phyloP scores from a whole-genome alignment of 2,888 invertebrate species.

The Lamproptera curius region DNA sequence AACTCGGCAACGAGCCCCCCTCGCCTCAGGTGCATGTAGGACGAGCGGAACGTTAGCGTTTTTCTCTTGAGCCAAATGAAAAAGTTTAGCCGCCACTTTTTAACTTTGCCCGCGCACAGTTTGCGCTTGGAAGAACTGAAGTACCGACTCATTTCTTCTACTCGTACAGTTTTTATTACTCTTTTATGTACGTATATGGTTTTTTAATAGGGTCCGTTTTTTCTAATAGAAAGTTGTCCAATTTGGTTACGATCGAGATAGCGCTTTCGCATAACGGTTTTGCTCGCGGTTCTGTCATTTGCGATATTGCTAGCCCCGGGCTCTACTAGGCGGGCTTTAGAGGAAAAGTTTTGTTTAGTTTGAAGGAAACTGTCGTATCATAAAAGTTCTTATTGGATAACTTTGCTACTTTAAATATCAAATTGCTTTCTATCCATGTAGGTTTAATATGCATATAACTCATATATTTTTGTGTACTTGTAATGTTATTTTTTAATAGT shows the following conservation, averaged over 20 bases:
- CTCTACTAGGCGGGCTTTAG: not conserved
- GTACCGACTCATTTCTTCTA: not conserved
- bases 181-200: not conserved
- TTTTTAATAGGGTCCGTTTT: too few relatives aligned
- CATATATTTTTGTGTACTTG: too few relatives aligned
- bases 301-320: slow-evolving; percentile 3
- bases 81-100: slow-evolving; percentile 1
- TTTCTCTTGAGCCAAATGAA: slow-evolving; percentile 10
- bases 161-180: not conserved
- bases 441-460: too few relatives aligned
- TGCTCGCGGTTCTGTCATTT: not conserved
- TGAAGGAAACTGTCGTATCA: slow-evolving; percentile 1
- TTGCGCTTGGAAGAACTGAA: slow-evolving; percentile 3
- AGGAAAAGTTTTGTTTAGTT: not conserved
- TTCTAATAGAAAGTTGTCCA: not conserved
- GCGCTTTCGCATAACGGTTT: not conserved
- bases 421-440: not conserved
- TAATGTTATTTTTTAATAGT: too few relatives aligned
- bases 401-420: not conserved
- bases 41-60: slow-evolving; percentile 6
- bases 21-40: slow-evolving; percentile 12
- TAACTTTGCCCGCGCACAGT: not conserved
- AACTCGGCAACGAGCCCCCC: slow-evolving; percentile 19
- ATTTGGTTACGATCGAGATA: too few relatives aligned
- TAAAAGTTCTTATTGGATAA: slow-evolving; percentile 1